Conservation (phyloP, 1,140 invertebrate species). For the Bradysia coprophila region DNA sequence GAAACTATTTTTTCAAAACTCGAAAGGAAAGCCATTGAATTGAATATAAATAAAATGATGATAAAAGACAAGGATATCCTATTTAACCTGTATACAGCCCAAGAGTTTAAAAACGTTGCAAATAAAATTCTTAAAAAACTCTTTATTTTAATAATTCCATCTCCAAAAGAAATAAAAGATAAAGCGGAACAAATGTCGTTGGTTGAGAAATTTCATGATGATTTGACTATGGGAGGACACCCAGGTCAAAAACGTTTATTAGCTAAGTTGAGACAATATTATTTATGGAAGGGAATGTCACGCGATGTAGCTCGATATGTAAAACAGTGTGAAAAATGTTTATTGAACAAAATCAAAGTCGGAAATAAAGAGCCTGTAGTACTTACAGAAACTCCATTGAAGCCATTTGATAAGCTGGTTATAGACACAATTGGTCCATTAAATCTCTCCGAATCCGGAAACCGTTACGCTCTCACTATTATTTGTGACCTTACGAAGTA, state of each 20-base stretch:
- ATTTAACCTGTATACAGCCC: not conserved
- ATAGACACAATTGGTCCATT: constrained; percentile 7
- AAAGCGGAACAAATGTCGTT: not conserved
- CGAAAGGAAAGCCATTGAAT: not conserved
- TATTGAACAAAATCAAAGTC: constrained; percentile 4
- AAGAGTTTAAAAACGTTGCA: not conserved
- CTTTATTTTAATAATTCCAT: not conserved
- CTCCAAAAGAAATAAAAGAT: not conserved
- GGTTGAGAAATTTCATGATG: constrained; percentile 3
- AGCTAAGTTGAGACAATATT: constrained; percentile 6
- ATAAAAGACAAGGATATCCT: not conserved
- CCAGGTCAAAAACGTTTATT: constrained; percentile 4
- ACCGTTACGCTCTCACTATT: constrained; percentile 6
- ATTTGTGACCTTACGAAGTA: constrained; percentile 1
- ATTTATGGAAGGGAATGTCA: constrained; percentile 7
- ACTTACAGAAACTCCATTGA: constrained; percentile 8
- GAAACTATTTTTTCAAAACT: not conserved
- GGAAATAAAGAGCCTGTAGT: constrained; percentile 7
- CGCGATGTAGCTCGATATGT: constrained; percentile 6
- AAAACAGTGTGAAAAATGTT: constrained; percentile 7
- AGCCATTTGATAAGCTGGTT: constrained; percentile 6
- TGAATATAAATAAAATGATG: not conserved
- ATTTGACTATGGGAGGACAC: constrained; percentile 7
- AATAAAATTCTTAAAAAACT: not conserved
- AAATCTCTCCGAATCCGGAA: constrained; percentile 2